Evolutionary conservation across 2,113 vertebrate species (phyloP).

Genomic region (Campylomormyrus numenius): DNA sequence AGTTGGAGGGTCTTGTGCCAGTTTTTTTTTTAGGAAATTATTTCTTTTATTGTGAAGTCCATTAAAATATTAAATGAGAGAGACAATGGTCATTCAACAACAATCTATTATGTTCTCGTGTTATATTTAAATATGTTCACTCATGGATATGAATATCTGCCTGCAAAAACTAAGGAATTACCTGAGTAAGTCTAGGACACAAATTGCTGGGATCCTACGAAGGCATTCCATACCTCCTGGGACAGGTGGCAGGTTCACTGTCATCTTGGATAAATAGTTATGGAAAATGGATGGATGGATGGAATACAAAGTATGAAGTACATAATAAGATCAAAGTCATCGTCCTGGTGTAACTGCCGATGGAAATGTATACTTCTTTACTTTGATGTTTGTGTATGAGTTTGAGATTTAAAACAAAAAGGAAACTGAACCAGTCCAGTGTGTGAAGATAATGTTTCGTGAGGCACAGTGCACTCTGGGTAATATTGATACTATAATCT

Average conservation of each 20-base stretch:
- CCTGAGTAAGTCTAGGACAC: background rate
- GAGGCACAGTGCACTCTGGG: background rate
- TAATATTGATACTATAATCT: background rate
- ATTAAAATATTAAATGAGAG: background rate
- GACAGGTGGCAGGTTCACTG: background rate
- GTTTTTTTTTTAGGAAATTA: background rate
- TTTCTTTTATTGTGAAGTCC: background rate
- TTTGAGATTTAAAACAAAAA: background rate
- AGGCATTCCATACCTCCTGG: background rate
- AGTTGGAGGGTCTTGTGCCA: background rate
- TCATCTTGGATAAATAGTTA: background rate
- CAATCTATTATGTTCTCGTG: background rate
- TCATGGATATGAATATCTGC: background rate
- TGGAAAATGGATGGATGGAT: background rate
- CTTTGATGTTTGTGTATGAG: background rate
- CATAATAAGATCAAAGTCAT: background rate
- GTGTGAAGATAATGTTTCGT: background rate
- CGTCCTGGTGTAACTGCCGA: background rate
- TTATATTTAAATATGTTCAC: background rate
- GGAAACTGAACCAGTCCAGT: background rate
- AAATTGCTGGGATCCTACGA: background rate
- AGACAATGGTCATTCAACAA: background rate
- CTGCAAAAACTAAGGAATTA: background rate
- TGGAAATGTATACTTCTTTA: background rate
- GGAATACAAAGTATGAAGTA: background rate